A percentile compares a stretch with the other conserved stretches of the same genome.
phyloP scores from a whole-genome alignment of 2,113 vertebrate species.

The Sphyrna mokarran region DNA sequence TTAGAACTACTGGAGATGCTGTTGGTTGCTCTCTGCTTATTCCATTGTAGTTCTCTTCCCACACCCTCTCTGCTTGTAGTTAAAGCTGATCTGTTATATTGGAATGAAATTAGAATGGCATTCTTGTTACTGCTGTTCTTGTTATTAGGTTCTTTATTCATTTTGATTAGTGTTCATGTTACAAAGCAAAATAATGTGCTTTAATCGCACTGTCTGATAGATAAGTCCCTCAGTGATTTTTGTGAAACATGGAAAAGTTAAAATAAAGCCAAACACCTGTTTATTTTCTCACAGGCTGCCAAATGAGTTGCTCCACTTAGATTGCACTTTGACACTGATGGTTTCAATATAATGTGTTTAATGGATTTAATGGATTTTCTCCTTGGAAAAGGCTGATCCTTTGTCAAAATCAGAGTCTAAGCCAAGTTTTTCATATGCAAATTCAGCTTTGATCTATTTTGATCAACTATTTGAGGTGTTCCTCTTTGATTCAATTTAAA shows the following conservation, averaged over 20 bases:
- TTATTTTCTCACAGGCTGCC: background rate
- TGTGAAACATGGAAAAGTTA: background rate
- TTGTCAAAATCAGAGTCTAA: background rate
- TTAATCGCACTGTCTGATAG: background rate
- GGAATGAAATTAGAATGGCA: background rate
- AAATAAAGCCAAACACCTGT: background rate
- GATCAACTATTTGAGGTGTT: background rate
- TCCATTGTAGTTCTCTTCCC: no score
- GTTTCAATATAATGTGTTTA: constrained; percentile 13
- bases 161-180: background rate
- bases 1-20: background rate
- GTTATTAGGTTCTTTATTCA: background rate
- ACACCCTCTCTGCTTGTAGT: background rate
- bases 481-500: background rate
- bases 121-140: background rate
- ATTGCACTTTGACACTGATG: background rate
- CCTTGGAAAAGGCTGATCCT: background rate
- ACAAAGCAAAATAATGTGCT: background rate
- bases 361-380: background rate
- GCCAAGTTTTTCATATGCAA: background rate
- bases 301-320: background rate
- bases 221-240: background rate
- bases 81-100: background rate
- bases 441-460: background rate
- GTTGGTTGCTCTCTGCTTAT: background rate